phyloP scores from a whole-genome alignment of 2,113 vertebrate species.

The Ochotona curzoniae region DNA sequence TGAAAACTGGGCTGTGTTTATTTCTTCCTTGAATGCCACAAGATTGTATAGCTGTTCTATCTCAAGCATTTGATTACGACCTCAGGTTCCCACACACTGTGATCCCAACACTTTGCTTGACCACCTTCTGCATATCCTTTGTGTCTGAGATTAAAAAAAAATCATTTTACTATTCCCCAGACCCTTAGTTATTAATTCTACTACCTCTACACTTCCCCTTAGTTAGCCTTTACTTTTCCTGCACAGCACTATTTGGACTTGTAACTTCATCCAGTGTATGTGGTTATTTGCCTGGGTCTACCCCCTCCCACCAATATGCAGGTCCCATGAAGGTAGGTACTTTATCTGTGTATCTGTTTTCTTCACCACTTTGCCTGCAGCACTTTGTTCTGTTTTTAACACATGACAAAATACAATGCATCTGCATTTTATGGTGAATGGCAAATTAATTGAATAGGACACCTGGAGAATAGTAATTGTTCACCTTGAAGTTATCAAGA shows the following conservation, averaged over 20 bases:
- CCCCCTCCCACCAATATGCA: not conserved
- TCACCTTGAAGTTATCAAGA: not conserved
- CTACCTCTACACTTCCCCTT: not conserved
- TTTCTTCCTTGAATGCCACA: slow-evolving; percentile 6
- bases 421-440: not conserved
- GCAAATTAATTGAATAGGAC: not conserved
- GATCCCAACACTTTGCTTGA: not conserved
- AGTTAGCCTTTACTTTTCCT: not conserved
- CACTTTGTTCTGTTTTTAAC: not conserved
- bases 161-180: not conserved
- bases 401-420: not conserved
- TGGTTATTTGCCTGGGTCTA: not conserved
- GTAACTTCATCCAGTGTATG: not conserved
- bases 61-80: not conserved
- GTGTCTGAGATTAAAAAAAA: not conserved
- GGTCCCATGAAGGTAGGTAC: not conserved
- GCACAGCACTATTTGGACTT: not conserved
- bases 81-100: not conserved
- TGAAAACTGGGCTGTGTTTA: not conserved
- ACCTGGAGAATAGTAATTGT: not conserved
- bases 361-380: not conserved
- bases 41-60: not conserved
- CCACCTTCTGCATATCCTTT: not conserved
- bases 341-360: not conserved
- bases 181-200: not conserved